Conservation (phyloP, 2,113 vertebrate genomes). For the Sinocyclocheilus grahami region DNA sequence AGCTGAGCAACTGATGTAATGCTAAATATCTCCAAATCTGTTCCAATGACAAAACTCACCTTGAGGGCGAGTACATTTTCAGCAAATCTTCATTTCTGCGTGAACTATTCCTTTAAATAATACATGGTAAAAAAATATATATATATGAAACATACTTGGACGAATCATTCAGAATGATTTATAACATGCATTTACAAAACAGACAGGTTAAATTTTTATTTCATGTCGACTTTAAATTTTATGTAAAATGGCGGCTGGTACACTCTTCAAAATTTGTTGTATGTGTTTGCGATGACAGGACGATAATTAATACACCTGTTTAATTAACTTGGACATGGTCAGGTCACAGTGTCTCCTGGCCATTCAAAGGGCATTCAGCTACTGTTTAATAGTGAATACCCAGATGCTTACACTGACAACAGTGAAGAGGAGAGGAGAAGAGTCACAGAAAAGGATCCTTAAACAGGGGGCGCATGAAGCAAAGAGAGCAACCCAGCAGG, state of each 20-base stretch:
- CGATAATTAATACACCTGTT: neutral
- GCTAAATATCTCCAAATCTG: too few species aligned
- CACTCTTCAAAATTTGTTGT: neutral
- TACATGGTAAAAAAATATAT: too few species aligned
- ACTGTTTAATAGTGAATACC: constrained; percentile 16
- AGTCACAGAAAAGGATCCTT: neutral
- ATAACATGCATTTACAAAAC: neutral
- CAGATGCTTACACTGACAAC: constrained; percentile 6
- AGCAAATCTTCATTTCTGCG: too few species aligned
- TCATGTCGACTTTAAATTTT: neutral
- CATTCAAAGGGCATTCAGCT: neutral
- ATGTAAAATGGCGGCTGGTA: neutral
- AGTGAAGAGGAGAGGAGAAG: too few species aligned
- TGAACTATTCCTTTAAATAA: too few species aligned
- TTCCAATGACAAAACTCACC: too few species aligned
- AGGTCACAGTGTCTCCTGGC: neutral
- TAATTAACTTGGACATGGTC: neutral
- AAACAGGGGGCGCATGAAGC: neutral
- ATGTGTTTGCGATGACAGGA: neutral
- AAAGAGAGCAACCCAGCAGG: neutral
- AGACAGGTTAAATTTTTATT: neutral
- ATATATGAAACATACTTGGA: too few species aligned
- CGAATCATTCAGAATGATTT: too few species aligned
- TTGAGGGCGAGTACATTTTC: too few species aligned
- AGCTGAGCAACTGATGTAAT: too few species aligned